A percentile compares a stretch with the other conserved stretches of the same genome.
Evolutionary conservation across 2,888 invertebrate species (phyloP).

Genomic region (Willowsia nigromaculata): DNA sequence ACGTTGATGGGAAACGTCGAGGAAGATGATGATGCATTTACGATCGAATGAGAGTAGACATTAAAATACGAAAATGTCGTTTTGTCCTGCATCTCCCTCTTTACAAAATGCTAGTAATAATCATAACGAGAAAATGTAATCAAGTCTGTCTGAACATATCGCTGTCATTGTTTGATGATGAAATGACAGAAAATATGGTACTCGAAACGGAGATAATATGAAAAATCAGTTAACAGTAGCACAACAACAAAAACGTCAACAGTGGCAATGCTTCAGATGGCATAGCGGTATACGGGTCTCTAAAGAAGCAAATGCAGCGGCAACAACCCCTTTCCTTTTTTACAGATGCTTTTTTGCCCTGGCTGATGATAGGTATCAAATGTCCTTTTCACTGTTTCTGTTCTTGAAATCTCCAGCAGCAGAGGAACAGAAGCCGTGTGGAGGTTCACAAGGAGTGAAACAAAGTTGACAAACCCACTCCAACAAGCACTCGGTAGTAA

Average conservation of each 20-base stretch:
- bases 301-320: neutral
- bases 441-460: constrained; percentile 2
- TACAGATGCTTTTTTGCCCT: constrained; percentile 26
- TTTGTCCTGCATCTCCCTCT: neutral
- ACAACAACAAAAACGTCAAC: constrained; percentile 43
- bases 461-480: constrained; percentile 51
- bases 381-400: constrained; percentile 43
- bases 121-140: constrained; percentile 52
- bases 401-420: constrained; percentile 26
- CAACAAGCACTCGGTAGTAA: neutral
- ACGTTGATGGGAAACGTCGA: constrained; percentile 27
- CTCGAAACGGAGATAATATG: constrained; percentile 38
- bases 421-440: neutral
- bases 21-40: constrained; percentile 47
- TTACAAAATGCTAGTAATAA: constrained; percentile 13
- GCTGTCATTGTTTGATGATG: constrained; percentile 41
- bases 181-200: constrained; percentile 52
- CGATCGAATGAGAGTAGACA: constrained; percentile 39
- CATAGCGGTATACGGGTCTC: neutral
- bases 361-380: constrained; percentile 53
- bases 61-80: constrained; percentile 38
- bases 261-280: neutral
- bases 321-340: constrained; percentile 39
- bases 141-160: constrained; percentile 37
- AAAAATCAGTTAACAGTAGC: constrained; percentile 42